phyloP scores from a whole-genome alignment of 2,797 vertebrate genomes.

The Rhinoraja longicauda region DNA sequence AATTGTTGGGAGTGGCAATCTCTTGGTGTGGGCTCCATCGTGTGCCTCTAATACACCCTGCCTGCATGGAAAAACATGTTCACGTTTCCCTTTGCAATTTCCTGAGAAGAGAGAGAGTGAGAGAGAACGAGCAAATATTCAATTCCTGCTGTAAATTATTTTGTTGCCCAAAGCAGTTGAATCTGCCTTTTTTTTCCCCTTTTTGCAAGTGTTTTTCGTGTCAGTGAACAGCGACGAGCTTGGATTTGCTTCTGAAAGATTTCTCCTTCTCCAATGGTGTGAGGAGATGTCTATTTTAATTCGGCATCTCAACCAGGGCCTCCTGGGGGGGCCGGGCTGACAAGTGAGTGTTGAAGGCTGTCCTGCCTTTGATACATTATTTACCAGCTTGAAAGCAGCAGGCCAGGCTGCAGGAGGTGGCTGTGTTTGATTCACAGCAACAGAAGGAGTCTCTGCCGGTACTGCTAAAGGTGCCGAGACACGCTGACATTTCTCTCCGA shows the following conservation, averaged over 20 bases:
- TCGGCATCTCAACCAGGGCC: slow-evolving; percentile 18
- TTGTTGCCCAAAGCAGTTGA: slow-evolving; percentile 20
- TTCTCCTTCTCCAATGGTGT: neutral
- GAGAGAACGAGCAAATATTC: neutral
- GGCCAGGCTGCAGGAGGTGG: neutral
- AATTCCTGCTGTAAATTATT: slow-evolving; percentile 15
- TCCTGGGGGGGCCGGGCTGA: slow-evolving; percentile 15
- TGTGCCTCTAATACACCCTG: neutral
- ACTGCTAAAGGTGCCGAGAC: neutral
- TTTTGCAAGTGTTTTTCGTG: neutral
- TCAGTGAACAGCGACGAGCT: neutral
- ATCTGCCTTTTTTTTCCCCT: neutral
- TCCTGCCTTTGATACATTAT: slow-evolving; percentile 30
- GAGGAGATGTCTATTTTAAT: slow-evolving; percentile 33
- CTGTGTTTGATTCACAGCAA: slow-evolving; percentile 1
- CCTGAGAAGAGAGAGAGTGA: too few species aligned
- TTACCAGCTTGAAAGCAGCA: slow-evolving; percentile 9
- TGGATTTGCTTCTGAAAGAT: slow-evolving; percentile 20
- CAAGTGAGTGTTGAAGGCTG: slow-evolving; percentile 31
- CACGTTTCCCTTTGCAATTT: neutral
- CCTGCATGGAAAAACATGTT: neutral
- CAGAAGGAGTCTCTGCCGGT: slow-evolving; percentile 7
- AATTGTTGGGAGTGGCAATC: neutral
- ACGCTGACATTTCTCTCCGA: slow-evolving; percentile 17
- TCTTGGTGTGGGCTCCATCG: neutral